A percentile compares a stretch with the other conserved stretches of the same genome.
These are phyloP conservation scores for Lasioglossum morio DNA, from an alignment of 2,888 invertebrate genomes.

Conservation along the genomic window DNA sequence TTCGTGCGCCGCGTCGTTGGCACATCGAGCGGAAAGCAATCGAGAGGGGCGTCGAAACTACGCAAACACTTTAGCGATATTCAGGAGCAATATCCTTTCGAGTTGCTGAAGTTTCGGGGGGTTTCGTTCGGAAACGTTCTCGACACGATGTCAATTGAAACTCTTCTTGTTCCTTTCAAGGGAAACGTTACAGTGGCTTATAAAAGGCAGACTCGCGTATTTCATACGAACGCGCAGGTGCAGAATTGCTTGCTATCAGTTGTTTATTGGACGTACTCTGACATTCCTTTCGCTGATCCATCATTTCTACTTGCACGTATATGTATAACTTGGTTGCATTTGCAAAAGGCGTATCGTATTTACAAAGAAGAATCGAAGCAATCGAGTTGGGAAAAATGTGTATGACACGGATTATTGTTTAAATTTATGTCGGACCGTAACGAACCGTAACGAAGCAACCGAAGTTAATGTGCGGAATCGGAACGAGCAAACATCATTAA, in stretches of 20 bases:
- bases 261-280: not conserved
- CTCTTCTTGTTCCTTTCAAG: not conserved
- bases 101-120: not conserved
- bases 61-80: not conserved
- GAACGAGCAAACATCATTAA: constrained; percentile 29
- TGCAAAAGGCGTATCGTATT: no score
- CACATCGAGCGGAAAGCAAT: not conserved
- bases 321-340: no score
- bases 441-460: constrained; percentile 27
- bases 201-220: not conserved
- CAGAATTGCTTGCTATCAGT: not conserved
- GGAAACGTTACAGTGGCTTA: not conserved
- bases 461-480: not conserved
- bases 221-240: not conserved
- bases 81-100: not conserved
- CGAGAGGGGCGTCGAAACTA: not conserved
- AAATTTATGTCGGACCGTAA: not conserved
- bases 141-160: not conserved
- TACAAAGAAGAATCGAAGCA: not conserved
- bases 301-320: not conserved
- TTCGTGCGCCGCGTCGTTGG: constrained; percentile 11
- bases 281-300: no score
- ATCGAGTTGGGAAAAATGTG: not conserved
- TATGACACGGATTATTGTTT: not conserved
- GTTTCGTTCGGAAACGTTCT: not conserved